Base-by-base conservation (phyloP, 2,888 invertebrate species). In the Cataglyphis albicans region DNA sequence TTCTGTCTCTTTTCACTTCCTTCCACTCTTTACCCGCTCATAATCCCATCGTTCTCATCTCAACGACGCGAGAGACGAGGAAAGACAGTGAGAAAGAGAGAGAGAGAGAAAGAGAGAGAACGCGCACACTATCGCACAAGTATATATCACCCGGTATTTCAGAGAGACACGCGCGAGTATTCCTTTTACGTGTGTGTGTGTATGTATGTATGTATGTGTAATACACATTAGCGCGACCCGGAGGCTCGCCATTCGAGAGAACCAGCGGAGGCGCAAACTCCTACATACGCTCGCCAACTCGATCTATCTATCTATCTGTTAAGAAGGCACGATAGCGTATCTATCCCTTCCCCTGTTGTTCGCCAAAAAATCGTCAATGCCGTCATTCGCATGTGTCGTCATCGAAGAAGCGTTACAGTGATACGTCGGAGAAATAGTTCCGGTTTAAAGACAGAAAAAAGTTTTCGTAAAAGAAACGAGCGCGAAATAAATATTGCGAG, bases 241-340 rank as follows among this genome's bases (percentile, higher is more conserved):
- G 82, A 88, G 88, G 86, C 87, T 87, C 85, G 87, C 87, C 88
- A 86, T 88, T 89, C 85, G 89, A 84, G 85, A 88, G 85, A 89
- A 87, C 75, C 85, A 83, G 81, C 76, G 84, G 80, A 86, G 83
- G 81, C 86, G 80, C 87, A 78, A 88, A 84, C 64, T 68, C 73
- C 65, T 65, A 80, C 87, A 55, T 63, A 25, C 38, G 35, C 59
- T 41, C 59, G 35, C 73, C 3, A 63, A 18, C 32, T 32, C 48
- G 72, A 55, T 75, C 65, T 78, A 72, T 82, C 81, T 78, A 72
- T 82, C 81, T 25, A 55, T 52, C 52, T 18, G 18, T 18, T 18
- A 48, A 67, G 44, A 18, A 67, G 67, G 38, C 12, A n/a, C 67
- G 35, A 6, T 61, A 44, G 32, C 44, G 44, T 25, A 6, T 61